Base-by-base conservation (phyloP, 2,888 invertebrate species). In the Drosophila barbarae region DNA sequence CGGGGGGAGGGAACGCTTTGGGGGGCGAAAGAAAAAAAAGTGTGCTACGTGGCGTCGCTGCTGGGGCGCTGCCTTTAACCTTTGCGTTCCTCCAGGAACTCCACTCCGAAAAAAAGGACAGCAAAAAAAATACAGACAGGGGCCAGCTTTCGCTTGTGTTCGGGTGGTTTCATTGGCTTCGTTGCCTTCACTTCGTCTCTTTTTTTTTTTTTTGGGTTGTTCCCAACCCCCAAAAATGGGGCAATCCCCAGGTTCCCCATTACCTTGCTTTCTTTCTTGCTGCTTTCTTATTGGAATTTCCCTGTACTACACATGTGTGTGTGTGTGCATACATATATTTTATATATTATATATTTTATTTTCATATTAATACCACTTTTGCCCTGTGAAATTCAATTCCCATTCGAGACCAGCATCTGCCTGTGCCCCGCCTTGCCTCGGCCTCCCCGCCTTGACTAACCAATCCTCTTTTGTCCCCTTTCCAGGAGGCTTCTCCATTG, bases 401-500 rank as follows among this genome's bases (percentile, higher is more conserved):
- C n/a, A 47, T 63, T 54, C 28, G 53, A 63, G 64, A 63, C 64
- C 56, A 56, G 56, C n/a, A 42, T 39, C 65, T 44, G 55, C 21
- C 1, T n/a, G 23, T 23, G 23, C 23, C 23, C 23, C 18, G 6
- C 36, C 7, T 9, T 3, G 13, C 10, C 3, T 10, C 9, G 15
- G 10, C 18, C 18, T 12, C 7, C 21, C 12, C 47, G 23, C 2
- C 23, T 8, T 30, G 12, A 15, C 28, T 46, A 52, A 23, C 51
- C 38, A 52, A 15, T 41, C 21, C 41, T 21, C 15, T n/a, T 3
- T 9, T 12, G 21, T 26, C 13, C n/a, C 3, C 7, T 12, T 18
- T 49, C 6, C n/a, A 34, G 89, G 89, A 88, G 79, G 82, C 87
- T 80, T 88, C 88, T 86, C 89, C 88, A 76, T 70, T 88, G 76